Percentiles rank a stretch among this genome's conserved stretches.
Evolutionary conservation across 2,888 invertebrate species (phyloP).

Genomic region (Morpho helenor): DNA sequence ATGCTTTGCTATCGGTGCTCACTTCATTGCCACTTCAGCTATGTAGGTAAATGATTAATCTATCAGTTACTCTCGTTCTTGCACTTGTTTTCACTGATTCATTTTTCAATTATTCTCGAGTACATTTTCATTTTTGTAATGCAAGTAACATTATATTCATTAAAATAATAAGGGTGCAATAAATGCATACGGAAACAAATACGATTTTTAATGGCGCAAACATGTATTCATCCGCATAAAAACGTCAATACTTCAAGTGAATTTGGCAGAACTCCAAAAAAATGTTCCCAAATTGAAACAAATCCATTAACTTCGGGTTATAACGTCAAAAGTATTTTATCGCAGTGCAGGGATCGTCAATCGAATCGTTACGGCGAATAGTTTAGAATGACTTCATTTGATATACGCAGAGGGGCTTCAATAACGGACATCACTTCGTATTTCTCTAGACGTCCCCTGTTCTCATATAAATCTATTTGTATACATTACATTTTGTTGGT

Average conservation of each 20-base stretch:
- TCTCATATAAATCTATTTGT: constrained; percentile 46
- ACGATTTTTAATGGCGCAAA: constrained; percentile 22
- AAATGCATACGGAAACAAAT: background rate
- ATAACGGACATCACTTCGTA: constrained; percentile 45
- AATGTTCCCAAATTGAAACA: constrained; percentile 29
- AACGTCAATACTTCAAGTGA: constrained; percentile 27
- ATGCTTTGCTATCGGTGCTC: too few species aligned
- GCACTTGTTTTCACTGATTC: too few species aligned
- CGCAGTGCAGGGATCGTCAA: constrained; percentile 49
- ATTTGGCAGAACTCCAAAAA: constrained; percentile 29
- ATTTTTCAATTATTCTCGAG: too few species aligned
- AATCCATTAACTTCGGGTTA: constrained; percentile 29
- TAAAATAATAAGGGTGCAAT: too few species aligned
- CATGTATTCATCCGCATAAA: constrained; percentile 21
- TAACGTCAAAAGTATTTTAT: constrained; percentile 32
- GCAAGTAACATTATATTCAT: too few species aligned
- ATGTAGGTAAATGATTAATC: too few species aligned
- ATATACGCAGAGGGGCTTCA: constrained; percentile 62
- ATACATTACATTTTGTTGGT: background rate
- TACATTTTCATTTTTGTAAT: too few species aligned
- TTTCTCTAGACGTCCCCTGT: constrained; percentile 40
- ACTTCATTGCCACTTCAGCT: too few species aligned
- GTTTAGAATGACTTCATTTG: constrained; percentile 74
- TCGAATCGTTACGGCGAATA: constrained; percentile 67
- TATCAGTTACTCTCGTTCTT: too few species aligned